These are phyloP conservation scores for Gymnocheta viridis DNA, from an alignment of 2,888 invertebrate species.

Conservation along the genomic window DNA sequence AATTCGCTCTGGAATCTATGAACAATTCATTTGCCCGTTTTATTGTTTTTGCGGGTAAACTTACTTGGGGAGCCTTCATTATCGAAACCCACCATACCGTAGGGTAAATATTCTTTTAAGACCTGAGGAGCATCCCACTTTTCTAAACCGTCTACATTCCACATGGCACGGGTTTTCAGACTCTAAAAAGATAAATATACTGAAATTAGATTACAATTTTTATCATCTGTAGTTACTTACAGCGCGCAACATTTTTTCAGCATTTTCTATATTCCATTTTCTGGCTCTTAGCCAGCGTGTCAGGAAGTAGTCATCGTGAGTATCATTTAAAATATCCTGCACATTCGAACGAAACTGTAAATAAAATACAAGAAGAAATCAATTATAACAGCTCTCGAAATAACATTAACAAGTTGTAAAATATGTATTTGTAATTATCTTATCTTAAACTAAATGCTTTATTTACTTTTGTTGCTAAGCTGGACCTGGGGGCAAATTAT, in stretches of 20 bases:
- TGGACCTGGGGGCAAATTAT: no score
- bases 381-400: not conserved
- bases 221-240: constrained; percentile 83
- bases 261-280: constrained; percentile 92
- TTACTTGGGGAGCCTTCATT: constrained; percentile 89
- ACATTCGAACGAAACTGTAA: constrained; percentile 89
- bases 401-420: not conserved
- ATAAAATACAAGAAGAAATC: not conserved
- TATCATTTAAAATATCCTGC: constrained; percentile 84
- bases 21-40: no score
- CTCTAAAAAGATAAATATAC: constrained; percentile 71
- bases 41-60: not conserved
- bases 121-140: constrained; percentile 89
- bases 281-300: constrained; percentile 92
- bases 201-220: not conserved
- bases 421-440: not conserved
- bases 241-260: constrained; percentile 95
- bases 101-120: constrained; percentile 88
- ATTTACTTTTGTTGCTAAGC: not conserved
- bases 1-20: no score
- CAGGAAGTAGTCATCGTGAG: constrained; percentile 89
- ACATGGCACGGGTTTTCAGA: constrained; percentile 81
- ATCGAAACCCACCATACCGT: constrained; percentile 91
- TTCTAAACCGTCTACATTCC: constrained; percentile 88
- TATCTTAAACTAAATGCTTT: not conserved